Percentiles rank a stretch among this genome's conserved stretches.
phyloP scores from a whole-genome alignment of 2,797 vertebrate species.

The Microchirus variegatus region DNA sequence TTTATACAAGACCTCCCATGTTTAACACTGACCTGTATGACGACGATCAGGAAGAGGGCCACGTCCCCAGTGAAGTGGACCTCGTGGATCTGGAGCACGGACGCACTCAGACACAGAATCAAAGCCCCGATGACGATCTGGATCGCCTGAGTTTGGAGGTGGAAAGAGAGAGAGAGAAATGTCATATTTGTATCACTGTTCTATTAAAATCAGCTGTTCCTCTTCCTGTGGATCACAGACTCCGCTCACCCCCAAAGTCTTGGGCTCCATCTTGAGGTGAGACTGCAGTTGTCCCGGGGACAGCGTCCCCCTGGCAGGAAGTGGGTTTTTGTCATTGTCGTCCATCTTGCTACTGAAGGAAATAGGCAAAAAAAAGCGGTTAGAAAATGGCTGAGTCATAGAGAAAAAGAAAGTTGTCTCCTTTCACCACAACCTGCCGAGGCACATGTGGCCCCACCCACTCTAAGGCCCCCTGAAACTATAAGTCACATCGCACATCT shows the following conservation, averaged over 20 bases:
- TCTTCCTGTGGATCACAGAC: not conserved
- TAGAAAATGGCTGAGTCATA: too few relatives aligned
- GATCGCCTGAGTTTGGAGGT: slow-evolving; percentile 67
- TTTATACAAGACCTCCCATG: not conserved
- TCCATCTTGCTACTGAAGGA: slow-evolving; percentile 63
- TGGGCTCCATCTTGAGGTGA: slow-evolving; percentile 82
- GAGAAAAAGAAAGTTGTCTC: too few relatives aligned
- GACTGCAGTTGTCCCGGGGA: slow-evolving; percentile 72
- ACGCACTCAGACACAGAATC: slow-evolving; percentile 81
- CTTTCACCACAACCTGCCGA: too few relatives aligned
- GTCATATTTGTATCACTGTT: not conserved
- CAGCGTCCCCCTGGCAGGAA: slow-evolving; percentile 57
- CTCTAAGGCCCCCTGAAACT: too few relatives aligned
- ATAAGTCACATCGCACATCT: too few relatives aligned
- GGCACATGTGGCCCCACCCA: too few relatives aligned
- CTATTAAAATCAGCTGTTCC: not conserved
- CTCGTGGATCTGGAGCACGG: slow-evolving; percentile 81
- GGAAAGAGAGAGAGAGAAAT: not conserved
- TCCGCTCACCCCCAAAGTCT: slow-evolving; percentile 80
- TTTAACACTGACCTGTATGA: slow-evolving; percentile 73
- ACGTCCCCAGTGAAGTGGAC: slow-evolving; percentile 82
- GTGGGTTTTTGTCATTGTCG: slow-evolving; percentile 63
- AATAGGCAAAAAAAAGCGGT: too few relatives aligned
- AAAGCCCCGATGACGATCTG: slow-evolving; percentile 81
- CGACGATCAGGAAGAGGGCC: slow-evolving; percentile 77